Conservation (phyloP, 2,888 invertebrate genomes). For the Heliconius sara region DNA sequence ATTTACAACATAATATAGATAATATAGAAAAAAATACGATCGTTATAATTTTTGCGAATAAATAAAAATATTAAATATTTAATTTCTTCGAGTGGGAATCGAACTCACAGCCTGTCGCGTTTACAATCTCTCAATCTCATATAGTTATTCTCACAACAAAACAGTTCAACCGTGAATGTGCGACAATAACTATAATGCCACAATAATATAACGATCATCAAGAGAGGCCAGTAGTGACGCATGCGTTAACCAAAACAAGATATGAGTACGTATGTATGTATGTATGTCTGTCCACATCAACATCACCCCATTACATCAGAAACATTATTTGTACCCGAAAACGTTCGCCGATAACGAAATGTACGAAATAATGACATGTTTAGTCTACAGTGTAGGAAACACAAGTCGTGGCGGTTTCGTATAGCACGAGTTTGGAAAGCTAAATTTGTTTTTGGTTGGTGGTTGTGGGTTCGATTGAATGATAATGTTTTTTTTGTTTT, state of each 20-base stretch:
- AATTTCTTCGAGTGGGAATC: too few relatives aligned
- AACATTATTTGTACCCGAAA: slow-evolving; percentile 39
- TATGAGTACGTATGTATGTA: not conserved
- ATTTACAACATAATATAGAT: not conserved
- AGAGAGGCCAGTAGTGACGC: slow-evolving; percentile 50
- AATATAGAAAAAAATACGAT: not conserved
- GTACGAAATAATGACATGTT: slow-evolving; percentile 1
- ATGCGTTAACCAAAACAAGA: slow-evolving; percentile 33
- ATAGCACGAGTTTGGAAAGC: not conserved
- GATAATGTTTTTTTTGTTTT: too few relatives aligned
- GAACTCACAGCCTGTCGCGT: too few relatives aligned
- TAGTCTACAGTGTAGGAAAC: not conserved
- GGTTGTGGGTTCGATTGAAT: too few relatives aligned
- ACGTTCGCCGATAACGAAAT: slow-evolving; percentile 13
- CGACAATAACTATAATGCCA: not conserved
- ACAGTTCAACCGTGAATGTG: not conserved
- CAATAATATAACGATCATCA: slow-evolving; percentile 26
- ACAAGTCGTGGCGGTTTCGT: not conserved
- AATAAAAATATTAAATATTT: too few relatives aligned
- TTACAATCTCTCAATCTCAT: too few relatives aligned
- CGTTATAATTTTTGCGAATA: too few relatives aligned
- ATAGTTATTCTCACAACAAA: not conserved
- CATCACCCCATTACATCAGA: slow-evolving; percentile 37
- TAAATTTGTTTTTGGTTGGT: not conserved
- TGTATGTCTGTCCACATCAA: not conserved